Evolutionary conservation across 2,888 invertebrate genomes (phyloP).

Genomic region (Microplitis manilae): DNA sequence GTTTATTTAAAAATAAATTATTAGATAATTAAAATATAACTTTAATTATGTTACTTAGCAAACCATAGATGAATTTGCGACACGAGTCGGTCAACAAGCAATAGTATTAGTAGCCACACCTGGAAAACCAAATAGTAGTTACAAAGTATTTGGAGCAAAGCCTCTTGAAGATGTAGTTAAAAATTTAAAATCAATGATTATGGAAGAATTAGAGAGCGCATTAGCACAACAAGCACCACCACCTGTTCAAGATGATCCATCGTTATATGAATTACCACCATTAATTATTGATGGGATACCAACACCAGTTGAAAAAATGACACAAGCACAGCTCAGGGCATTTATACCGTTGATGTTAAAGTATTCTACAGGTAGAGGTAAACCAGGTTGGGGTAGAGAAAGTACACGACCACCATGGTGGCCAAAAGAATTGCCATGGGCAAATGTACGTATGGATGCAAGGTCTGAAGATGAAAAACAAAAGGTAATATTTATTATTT

Average conservation of each 20-base stretch:
- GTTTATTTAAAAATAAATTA: background rate
- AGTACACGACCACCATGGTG: slow-evolving; percentile 98
- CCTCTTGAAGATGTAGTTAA: slow-evolving; percentile 96
- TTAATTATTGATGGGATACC: slow-evolving; percentile 98
- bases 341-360: slow-evolving; percentile 98
- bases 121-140: slow-evolving; percentile 95
- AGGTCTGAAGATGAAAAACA: slow-evolving; percentile 97
- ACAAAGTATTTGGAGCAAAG: slow-evolving; percentile 97
- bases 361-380: slow-evolving; percentile 96
- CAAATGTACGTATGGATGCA: slow-evolving; percentile 97
- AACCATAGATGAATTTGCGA: slow-evolving; percentile 97
- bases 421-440: slow-evolving; percentile 98
- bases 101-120: slow-evolving; percentile 96
- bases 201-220: slow-evolving; percentile 95
- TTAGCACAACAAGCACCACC: slow-evolving; percentile 94
- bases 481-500: slow-evolving; percentile 77
- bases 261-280: slow-evolving; percentile 95
- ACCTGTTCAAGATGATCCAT: slow-evolving; percentile 89
- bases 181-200: slow-evolving; percentile 90
- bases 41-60: slow-evolving; percentile 73
- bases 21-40: background rate
- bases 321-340: slow-evolving; percentile 95
- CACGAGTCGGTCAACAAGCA: slow-evolving; percentile 97
- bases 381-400: slow-evolving; percentile 98
- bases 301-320: slow-evolving; percentile 99